These are phyloP conservation scores for Drosophila kokeensis DNA, from an alignment of 2,888 invertebrate genomes.

Conservation along the genomic window DNA sequence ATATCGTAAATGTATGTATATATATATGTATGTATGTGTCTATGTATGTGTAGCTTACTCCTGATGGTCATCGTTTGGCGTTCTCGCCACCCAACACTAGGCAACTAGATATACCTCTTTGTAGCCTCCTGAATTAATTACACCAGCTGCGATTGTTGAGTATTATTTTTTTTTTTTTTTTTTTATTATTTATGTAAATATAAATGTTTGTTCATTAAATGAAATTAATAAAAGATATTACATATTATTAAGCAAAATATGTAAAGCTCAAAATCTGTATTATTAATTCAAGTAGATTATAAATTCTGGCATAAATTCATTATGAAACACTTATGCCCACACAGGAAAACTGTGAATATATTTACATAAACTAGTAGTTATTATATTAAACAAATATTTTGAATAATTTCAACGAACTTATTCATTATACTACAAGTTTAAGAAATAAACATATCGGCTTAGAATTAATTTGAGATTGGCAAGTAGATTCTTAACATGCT, in stretches of 20 bases:
- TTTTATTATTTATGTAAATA: not conserved
- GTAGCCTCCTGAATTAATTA: not conserved
- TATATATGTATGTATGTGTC: not conserved
- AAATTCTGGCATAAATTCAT: not conserved
- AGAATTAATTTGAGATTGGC: not conserved
- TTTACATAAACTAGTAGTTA: not conserved
- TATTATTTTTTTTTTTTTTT: too few species aligned
- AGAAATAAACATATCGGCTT: not conserved
- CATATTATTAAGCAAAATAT: not conserved
- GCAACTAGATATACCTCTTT: not conserved
- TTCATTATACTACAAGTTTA: not conserved
- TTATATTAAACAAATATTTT: not conserved
- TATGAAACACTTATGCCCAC: not conserved
- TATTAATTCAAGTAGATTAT: not conserved
- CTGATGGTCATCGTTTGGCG: slow-evolving; percentile 22
- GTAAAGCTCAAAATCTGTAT: not conserved
- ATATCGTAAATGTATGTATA: slow-evolving; percentile 6
- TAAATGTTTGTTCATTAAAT: not conserved
- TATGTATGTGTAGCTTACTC: not conserved
- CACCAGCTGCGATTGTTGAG: not conserved
- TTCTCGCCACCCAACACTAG: slow-evolving; percentile 26
- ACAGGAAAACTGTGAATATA: not conserved
- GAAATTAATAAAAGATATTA: not conserved
- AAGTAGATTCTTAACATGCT: not conserved
- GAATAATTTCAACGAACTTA: not conserved